Evolutionary conservation across 2,888 invertebrate species (phyloP).

Genomic region (Eupithecia subumbrata): DNA sequence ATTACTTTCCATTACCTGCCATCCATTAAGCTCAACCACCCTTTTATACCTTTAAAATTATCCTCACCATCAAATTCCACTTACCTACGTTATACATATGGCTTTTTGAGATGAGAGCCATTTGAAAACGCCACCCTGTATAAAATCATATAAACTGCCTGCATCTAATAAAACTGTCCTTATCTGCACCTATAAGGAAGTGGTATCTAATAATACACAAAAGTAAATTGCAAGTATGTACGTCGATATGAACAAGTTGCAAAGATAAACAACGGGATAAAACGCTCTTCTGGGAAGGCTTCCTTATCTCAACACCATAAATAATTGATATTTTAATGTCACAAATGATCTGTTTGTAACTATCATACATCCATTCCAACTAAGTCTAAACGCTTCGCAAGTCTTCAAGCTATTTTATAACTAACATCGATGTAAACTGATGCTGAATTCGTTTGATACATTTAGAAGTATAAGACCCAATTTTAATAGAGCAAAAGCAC

Average conservation of each 20-base stretch:
- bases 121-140: too few relatives aligned
- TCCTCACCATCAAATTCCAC: not conserved
- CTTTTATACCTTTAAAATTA: not conserved
- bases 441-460: slow-evolving; percentile 36
- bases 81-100: not conserved
- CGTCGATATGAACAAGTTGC: slow-evolving; percentile 34
- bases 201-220: slow-evolving; percentile 20
- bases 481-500: slow-evolving; percentile 40
- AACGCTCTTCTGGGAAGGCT: slow-evolving; percentile 66
- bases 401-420: slow-evolving; percentile 30
- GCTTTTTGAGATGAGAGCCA: too few relatives aligned
- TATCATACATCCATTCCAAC: slow-evolving; percentile 57
- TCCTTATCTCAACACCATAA: slow-evolving; percentile 78
- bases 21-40: not conserved
- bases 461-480: slow-evolving; percentile 43
- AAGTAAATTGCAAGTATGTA: slow-evolving; percentile 35
- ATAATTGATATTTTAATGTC: slow-evolving; percentile 84
- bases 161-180: not conserved
- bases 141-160: not conserved
- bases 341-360: slow-evolving; percentile 82
- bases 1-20: not conserved
- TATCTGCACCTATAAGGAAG: slow-evolving; percentile 15
- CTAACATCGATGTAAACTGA: slow-evolving; percentile 35
- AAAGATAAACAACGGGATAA: slow-evolving; percentile 44
- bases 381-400: slow-evolving; percentile 53